A percentile compares a stretch with the other conserved stretches of the same genome.
Evolutionary conservation across 2,797 vertebrate genomes (phyloP).

Genomic region (Cuculus canorus): DNA sequence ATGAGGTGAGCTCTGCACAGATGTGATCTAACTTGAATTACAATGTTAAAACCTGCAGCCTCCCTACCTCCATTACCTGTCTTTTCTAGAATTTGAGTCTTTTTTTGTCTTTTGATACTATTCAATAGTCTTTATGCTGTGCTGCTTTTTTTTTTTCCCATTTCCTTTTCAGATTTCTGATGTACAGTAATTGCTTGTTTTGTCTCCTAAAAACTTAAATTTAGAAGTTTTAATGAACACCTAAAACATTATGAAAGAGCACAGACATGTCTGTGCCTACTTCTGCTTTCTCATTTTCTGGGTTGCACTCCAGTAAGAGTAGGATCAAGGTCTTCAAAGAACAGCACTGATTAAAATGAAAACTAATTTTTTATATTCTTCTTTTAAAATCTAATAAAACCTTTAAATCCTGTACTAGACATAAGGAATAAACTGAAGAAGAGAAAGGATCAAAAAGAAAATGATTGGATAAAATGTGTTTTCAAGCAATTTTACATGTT

Average conservation of each 20-base stretch:
- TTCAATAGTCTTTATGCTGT: not conserved
- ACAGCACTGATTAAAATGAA: not conserved
- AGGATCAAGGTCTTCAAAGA: slow-evolving; percentile 15
- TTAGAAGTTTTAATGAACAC: slow-evolving; percentile 38
- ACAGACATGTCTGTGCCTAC: slow-evolving; percentile 7
- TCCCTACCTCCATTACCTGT: not conserved
- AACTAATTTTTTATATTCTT: not conserved
- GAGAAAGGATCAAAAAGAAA: not conserved
- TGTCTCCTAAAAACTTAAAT: slow-evolving; percentile 25
- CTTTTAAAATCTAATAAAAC: slow-evolving; percentile 8
- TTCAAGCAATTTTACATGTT: not conserved
- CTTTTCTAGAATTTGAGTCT: not conserved
- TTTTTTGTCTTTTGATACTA: not conserved
- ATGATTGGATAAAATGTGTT: not conserved
- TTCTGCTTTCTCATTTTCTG: not conserved
- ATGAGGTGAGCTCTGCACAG: not conserved
- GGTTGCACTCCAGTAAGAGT: not conserved
- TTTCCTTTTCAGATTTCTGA: slow-evolving; percentile 23
- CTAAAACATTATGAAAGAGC: slow-evolving; percentile 4
- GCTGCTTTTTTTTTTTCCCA: not conserved
- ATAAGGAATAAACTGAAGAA: not conserved
- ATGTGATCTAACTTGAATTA: slow-evolving; percentile 25
- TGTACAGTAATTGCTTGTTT: slow-evolving; percentile 31
- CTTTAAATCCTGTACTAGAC: not conserved
- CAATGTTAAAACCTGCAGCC: not conserved